Percentiles rank a stretch among this genome's conserved stretches.
Conservation (phyloP, 2,888 invertebrate genomes). For the Clusia tigrina region DNA sequence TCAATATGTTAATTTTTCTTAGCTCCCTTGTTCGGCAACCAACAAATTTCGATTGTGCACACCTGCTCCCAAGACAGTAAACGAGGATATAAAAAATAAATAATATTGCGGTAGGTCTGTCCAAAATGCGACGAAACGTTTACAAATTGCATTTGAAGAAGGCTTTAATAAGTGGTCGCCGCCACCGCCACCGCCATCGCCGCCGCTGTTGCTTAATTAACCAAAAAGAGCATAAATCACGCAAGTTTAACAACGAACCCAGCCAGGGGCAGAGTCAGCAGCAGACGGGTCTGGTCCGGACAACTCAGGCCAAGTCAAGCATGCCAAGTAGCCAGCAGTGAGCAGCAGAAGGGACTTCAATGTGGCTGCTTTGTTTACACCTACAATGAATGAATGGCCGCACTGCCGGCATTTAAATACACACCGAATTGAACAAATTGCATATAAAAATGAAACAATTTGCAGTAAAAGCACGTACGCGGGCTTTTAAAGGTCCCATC, state of each 20-base stretch:
- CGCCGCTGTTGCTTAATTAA: background rate
- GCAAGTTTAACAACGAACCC: background rate
- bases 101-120: background rate
- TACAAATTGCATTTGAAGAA: background rate
- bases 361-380: too few relatives aligned
- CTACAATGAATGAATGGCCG: too few relatives aligned
- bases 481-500: background rate
- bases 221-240: background rate
- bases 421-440: background rate
- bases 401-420: too few relatives aligned
- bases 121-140: too few relatives aligned
- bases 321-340: background rate
- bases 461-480: slow-evolving; percentile 38
- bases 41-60: too few relatives aligned
- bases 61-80: too few relatives aligned
- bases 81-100: too few relatives aligned
- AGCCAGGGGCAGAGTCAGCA: background rate
- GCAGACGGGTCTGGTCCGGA: background rate
- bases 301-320: too few relatives aligned
- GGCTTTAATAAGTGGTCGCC: background rate
- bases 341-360: too few relatives aligned
- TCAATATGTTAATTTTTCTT: too few relatives aligned
- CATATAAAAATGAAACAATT: slow-evolving; percentile 34
- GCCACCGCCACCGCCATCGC: background rate
- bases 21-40: too few relatives aligned